Base-by-base conservation (phyloP, 1,140 invertebrate genomes). In the Calliopsis andreniformis region DNA sequence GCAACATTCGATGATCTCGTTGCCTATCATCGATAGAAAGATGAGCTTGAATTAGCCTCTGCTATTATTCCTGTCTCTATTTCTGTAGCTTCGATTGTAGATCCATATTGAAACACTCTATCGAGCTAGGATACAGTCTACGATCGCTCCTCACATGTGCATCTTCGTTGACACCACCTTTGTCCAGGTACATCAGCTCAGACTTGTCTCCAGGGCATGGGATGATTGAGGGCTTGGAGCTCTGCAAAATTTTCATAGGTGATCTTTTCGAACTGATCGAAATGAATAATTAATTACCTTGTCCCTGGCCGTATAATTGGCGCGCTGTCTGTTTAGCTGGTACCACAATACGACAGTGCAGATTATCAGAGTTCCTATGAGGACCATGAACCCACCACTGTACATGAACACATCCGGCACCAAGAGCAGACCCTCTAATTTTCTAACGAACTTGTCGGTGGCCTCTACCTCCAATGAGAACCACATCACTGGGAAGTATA, bases 401-500 rank as follows among this genome's bases (percentile, higher is more conserved):
- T 88, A 89, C 6, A 87, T 73, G 12, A 79, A 83, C n/a, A 90
- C 61, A n/a, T 45, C 76, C 18, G 89, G 88, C 16, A 92, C 8
- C 49, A 84, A 79, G 14, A 93, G 55, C 14, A 93, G 70, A 23
- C 85, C 69, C 16, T 82, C 85, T 25, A 93, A 72, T 18, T 84
- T 80, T 18, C 73, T 75, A 6, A 92, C 90, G 47, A 95, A 83
- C 0, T 94, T 91, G 0, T 93, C 92, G 6, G 93, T 92, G 2
- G 96, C 92, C 18, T 89, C 88, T 0, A 95, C 95, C 49, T 93
- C 92, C 82, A 97, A 93, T 71, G 95, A 93, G 80, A 97, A 96
- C 96, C 96, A 97, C 30, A 97, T 93, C 32, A 96, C 92, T 0
- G 96, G 96, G 80, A 97, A 95, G 87, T 95, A 95, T 51, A 95